Evolutionary conservation across 2,113 vertebrate species (phyloP).

Genomic region (Gorsachius goisagi): DNA sequence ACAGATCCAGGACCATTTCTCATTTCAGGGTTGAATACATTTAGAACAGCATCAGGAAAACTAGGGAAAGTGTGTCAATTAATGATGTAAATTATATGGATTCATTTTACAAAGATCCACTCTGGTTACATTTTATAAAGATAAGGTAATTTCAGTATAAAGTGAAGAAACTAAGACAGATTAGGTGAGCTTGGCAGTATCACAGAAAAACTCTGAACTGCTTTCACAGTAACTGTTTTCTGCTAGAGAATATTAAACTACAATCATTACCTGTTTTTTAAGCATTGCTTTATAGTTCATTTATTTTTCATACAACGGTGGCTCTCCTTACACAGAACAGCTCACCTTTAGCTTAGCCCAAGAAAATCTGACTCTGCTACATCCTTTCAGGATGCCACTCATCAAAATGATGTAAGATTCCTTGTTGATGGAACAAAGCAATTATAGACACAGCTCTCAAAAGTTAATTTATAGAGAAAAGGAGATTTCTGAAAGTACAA

Average conservation of each 20-base stretch:
- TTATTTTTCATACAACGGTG: background rate
- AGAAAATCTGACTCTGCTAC: background rate
- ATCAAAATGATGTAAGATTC: background rate
- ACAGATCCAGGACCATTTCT: background rate
- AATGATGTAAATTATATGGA: background rate
- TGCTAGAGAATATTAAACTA: background rate
- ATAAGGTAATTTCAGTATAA: background rate
- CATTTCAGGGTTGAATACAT: background rate
- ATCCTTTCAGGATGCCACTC: background rate
- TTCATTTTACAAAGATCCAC: background rate
- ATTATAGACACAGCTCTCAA: background rate
- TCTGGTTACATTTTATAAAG: background rate
- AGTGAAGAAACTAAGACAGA: background rate
- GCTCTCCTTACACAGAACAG: background rate
- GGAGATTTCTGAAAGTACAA: background rate
- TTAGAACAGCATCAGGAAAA: background rate
- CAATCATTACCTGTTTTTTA: background rate
- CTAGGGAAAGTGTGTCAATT: background rate
- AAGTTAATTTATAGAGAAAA: background rate
- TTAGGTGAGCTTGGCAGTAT: background rate
- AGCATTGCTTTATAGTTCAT: background rate
- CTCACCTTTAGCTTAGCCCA: background rate
- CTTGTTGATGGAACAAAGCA: background rate
- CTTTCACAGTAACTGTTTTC: background rate
- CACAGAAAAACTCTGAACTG: background rate